Evolutionary conservation across 1,140 invertebrate species (phyloP).

Genomic region (Cyclina sinensis): DNA sequence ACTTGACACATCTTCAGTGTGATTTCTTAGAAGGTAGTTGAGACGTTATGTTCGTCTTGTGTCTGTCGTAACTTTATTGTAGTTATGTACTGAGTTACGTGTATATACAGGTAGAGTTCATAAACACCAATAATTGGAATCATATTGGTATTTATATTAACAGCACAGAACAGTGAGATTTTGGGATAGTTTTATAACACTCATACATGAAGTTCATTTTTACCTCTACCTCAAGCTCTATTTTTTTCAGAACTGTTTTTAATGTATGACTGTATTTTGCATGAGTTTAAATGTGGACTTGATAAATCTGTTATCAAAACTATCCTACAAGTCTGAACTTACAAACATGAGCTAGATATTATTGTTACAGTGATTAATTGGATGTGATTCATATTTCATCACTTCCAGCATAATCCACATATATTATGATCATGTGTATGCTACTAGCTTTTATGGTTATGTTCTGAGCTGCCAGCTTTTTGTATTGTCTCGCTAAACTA

Average conservation of each 20-base stretch:
- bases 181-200: neutral
- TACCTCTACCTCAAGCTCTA: too few species aligned
- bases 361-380: too few species aligned
- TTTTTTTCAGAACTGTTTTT: too few species aligned
- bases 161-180: neutral
- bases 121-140: conserved; percentile 23
- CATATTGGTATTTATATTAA: neutral
- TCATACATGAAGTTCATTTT: too few species aligned
- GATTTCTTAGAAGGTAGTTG: conserved; percentile 62
- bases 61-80: neutral
- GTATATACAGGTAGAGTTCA: conserved; percentile 16
- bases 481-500: neutral
- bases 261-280: too few species aligned
- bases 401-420: too few species aligned
- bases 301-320: too few species aligned
- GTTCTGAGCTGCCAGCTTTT: neutral
- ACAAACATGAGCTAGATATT: too few species aligned
- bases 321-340: too few species aligned
- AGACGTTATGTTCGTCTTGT: neutral
- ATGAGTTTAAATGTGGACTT: too few species aligned
- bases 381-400: too few species aligned
- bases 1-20: conserved; percentile 62
- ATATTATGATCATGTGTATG: neutral
- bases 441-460: neutral
- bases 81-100: neutral